phyloP scores from a whole-genome alignment of 2,888 invertebrate genomes.

The Aelia acuminata region DNA sequence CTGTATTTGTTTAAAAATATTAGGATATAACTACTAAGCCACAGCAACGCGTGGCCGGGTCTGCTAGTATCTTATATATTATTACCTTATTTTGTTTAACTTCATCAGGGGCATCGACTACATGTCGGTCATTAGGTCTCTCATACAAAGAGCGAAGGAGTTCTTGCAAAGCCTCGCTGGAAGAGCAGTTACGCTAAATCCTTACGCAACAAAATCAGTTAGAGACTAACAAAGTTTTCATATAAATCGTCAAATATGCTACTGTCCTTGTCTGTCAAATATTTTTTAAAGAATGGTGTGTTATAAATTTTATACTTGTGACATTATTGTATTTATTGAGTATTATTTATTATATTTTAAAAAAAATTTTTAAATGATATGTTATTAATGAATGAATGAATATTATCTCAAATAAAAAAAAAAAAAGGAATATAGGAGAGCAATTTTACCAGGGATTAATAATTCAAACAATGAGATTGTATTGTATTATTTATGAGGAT shows the following conservation, averaged over 20 bases:
- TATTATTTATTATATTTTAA: conserved; percentile 32
- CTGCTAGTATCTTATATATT: too few species aligned
- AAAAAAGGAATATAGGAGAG: background rate
- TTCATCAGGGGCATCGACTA: background rate
- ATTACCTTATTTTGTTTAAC: too few species aligned
- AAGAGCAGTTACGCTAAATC: background rate
- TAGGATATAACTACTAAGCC: too few species aligned
- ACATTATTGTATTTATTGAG: conserved; percentile 20
- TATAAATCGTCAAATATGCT: background rate
- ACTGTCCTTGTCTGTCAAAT: background rate
- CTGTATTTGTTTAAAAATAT: too few species aligned
- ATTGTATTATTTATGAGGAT: background rate
- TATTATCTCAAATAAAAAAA: too few species aligned
- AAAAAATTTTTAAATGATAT: background rate
- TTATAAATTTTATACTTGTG: conserved; percentile 17
- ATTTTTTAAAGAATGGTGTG: background rate
- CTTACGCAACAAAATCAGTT: background rate
- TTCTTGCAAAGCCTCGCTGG: conserved; percentile 13
- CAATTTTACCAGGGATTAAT: background rate
- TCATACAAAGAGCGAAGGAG: background rate
- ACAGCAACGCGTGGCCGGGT: too few species aligned
- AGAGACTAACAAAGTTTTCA: background rate
- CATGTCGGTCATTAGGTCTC: conserved; percentile 6
- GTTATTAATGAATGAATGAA: background rate
- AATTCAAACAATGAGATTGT: background rate